A percentile compares a stretch with the other conserved stretches of the same genome.
Evolutionary conservation across 2,888 invertebrate species (phyloP).

Genomic region (Sericinus montela): DNA sequence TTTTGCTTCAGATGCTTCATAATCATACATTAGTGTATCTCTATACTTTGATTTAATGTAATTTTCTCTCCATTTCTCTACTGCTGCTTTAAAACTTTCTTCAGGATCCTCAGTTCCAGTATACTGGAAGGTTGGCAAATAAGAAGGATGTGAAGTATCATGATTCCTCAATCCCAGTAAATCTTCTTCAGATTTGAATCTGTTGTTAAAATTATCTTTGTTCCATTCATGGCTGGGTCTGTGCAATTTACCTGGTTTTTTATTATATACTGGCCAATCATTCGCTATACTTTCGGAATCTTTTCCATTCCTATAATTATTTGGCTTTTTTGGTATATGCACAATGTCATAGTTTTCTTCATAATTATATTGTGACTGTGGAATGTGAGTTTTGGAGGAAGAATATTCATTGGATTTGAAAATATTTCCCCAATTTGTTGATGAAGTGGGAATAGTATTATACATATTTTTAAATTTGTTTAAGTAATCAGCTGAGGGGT

Average conservation of each 20-base stretch:
- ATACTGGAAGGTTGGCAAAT: slow-evolving; percentile 52
- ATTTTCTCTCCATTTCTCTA: slow-evolving; percentile 67
- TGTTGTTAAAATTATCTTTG: slow-evolving; percentile 45
- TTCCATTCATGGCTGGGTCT: slow-evolving; percentile 48
- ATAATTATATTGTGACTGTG: slow-evolving; percentile 41
- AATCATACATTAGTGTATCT: slow-evolving; percentile 48
- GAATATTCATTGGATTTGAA: slow-evolving; percentile 51
- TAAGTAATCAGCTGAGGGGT: slow-evolving; percentile 44
- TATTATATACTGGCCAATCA: slow-evolving; percentile 42
- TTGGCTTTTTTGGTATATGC: slow-evolving; percentile 57
- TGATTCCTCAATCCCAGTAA: slow-evolving; percentile 63
- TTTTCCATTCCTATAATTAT: slow-evolving; percentile 41
- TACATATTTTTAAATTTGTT: slow-evolving; percentile 51
- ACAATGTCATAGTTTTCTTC: slow-evolving; percentile 51
- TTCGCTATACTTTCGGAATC: slow-evolving; percentile 38
- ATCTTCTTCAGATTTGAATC: slow-evolving; percentile 69
- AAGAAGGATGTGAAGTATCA: slow-evolving; percentile 59
- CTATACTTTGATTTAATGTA: slow-evolving; percentile 64
- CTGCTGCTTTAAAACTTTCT: slow-evolving; percentile 59
- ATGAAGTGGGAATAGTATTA: slow-evolving; percentile 35
- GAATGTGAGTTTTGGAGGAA: slow-evolving; percentile 42
- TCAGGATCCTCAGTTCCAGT: slow-evolving; percentile 40
- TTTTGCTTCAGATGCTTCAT: slow-evolving; percentile 59
- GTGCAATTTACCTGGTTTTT: slow-evolving; percentile 42
- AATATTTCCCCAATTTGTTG: slow-evolving; percentile 57